Evolutionary conservation across 2,797 vertebrate genomes (phyloP), one percentile per base, ranked within the genome.

Genomic region (Mycteria americana): DNA sequence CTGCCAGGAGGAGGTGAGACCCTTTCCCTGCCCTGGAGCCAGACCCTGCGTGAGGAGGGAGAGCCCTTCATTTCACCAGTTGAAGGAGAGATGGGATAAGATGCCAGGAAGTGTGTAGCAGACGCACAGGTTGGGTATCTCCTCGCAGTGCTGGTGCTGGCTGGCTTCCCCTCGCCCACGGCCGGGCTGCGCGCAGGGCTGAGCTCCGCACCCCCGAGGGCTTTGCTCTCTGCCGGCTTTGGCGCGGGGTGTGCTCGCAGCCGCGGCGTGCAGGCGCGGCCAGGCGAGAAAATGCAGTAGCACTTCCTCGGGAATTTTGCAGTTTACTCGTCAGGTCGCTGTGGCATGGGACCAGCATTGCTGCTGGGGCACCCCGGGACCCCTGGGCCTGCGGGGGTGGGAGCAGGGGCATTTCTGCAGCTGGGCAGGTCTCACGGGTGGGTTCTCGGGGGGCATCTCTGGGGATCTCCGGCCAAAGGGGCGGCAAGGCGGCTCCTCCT

Each of bases 231-330:
- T 74, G 51, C 25, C 1, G 1, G 8, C 30, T 72, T 70, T 54
- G 62, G 35, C 33, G 63, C 0, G 2, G 56, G 27, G 2, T 56
- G 35, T 24, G 30, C 60, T 65, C 2, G 2, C 35, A 67, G 27
- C 54, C 5, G 0, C 4, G 5, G 25, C 3, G 0, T 1, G 19
- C 13, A 18, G 27, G 27, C 1, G 2, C 45, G 43, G 50, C n/a
- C 8, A 9, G 8, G 18, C 1, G 17, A 69, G 37, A 59, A 88
- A 62, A n/a, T 7, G 23, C 14, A 10, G 43, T 28, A 50, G 16
- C 56, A 10, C 6, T 19, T 25, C 25, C 39, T 39, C 9, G 54
- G 46, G 12, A 59, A 51, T 59, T n/a, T 60, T 54, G 33, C 46
- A 27, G 18, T 51, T 68, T 60, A 22, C 28, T 48, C 27, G 8